Base-by-base conservation (phyloP, 2,888 invertebrate species). In the Thalpophila matura region DNA sequence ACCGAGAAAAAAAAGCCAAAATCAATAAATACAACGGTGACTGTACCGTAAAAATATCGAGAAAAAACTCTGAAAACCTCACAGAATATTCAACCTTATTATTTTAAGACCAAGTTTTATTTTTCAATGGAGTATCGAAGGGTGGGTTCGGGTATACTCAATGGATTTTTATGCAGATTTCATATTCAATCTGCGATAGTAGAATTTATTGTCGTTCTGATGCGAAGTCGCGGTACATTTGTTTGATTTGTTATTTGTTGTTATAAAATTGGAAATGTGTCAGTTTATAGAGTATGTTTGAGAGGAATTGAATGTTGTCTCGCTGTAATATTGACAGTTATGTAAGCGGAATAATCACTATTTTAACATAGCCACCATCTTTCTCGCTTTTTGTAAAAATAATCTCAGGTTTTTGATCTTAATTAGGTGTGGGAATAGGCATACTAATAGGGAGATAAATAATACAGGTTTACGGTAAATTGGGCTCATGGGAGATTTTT, bases 171-270 rank as follows among this genome's bases (percentile, higher is more conserved):
- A 85, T 85, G 84, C 85, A 87, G 85, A 88, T 89, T 87, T 87
- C 87, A 88, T 89, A 89, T 89, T 88, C 86, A 87, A 89, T 89
- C 86, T 86, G 83, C 80, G 87, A 89, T 87, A 88, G 82, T 71
- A 74, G 75, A 80, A 88, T 88, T 86, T 86, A 86, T 84, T 80
- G 85, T 79, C 62, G 68, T 60, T 62, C 68, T 76, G 82, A 84
- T 78, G 81, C 74, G 58, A 47, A 62, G 35, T 65, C 54, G 64
- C 33, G 57, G 67, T 47, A 49, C 20, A 58, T 65, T 46, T 33
- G 43, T 68, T 49, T 46, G 51, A 73, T 72, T 74, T 69, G 45
- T 57, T 57, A 45, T 69, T 50, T 51, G 27, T 47, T 60, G 42
- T 20, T 42, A 4, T 43, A 63, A 31, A 54, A n/a, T n/a, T 49